Percentiles rank a stretch among this genome's conserved stretches.
Conservation (phyloP, 2,113 vertebrate genomes). For the Megaceryle torquata region DNA sequence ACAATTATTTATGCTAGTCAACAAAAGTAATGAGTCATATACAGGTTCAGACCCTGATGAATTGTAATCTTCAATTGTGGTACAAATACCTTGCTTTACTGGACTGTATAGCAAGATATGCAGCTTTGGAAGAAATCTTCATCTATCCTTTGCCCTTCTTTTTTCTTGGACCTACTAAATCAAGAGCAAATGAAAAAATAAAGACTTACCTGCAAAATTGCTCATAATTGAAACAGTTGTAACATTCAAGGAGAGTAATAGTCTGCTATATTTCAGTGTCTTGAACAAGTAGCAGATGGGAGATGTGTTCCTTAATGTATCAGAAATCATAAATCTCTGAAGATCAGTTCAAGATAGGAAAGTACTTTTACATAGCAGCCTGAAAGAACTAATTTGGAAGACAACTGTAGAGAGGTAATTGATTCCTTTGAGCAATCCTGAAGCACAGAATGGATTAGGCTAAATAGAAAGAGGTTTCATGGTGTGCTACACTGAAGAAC, state of each 20-base stretch:
- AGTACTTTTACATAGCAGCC: not conserved
- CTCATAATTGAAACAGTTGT: not conserved
- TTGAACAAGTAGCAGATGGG: not conserved
- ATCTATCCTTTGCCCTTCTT: not conserved
- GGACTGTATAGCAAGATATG: not conserved
- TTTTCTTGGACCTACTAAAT: not conserved
- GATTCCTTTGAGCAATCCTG: not conserved
- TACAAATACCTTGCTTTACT: not conserved
- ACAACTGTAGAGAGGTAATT: not conserved
- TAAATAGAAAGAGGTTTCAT: not conserved
- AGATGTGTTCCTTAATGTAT: not conserved
- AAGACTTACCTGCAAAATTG: not conserved
- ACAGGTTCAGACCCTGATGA: not conserved
- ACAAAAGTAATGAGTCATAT: not conserved
- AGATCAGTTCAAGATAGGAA: not conserved
- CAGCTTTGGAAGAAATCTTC: not conserved
- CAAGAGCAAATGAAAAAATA: not conserved
- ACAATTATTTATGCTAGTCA: not conserved
- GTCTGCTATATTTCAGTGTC: not conserved
- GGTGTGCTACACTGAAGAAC: not conserved
- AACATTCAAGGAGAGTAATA: not conserved
- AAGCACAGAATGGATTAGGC: not conserved
- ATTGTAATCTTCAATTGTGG: not conserved
- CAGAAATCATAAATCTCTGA: not conserved
- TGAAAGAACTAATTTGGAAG: not conserved